Conservation (phyloP, 2,888 invertebrate species). For the Leucophora obtusa region DNA sequence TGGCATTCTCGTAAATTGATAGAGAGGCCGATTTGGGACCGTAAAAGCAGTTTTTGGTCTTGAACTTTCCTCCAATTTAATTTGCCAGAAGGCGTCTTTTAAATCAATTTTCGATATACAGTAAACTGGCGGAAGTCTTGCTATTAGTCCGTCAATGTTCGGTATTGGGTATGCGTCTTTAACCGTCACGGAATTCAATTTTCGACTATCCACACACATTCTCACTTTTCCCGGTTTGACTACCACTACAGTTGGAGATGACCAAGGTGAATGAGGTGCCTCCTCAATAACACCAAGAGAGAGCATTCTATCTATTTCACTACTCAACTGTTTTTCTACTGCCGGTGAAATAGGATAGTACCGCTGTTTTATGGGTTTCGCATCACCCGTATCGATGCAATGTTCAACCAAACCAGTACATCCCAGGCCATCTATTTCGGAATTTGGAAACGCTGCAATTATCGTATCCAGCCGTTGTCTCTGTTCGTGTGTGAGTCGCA, state of each 20-base stretch:
- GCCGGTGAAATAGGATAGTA: slow-evolving; percentile 33
- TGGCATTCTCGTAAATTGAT: no score
- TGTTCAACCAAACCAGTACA: neutral
- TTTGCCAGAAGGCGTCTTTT: slow-evolving; percentile 35
- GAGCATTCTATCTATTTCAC: slow-evolving; percentile 72
- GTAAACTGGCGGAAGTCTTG: no score
- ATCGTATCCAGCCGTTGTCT: no score
- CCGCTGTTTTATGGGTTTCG: neutral
- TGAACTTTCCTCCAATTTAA: slow-evolving; percentile 3
- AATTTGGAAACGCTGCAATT: neutral
- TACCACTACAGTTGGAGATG: slow-evolving; percentile 68
- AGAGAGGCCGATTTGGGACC: slow-evolving; percentile 23
- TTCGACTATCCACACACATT: slow-evolving; percentile 69
- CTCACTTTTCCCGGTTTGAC: slow-evolving; percentile 66
- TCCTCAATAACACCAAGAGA: slow-evolving; percentile 68
- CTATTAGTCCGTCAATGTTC: no score
- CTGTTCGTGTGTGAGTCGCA: no score
- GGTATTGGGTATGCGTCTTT: no score
- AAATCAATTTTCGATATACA: no score
- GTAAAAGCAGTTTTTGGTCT: slow-evolving; percentile 56
- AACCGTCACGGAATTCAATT: slow-evolving; percentile 62
- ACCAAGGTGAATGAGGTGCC: slow-evolving; percentile 68
- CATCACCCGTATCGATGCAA: slow-evolving; percentile 3
- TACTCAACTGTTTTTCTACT: slow-evolving; percentile 51
- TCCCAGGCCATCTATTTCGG: neutral